Evolutionary conservation across 1,140 invertebrate species (phyloP).

Genomic region (Philopotamus ludificatus): DNA sequence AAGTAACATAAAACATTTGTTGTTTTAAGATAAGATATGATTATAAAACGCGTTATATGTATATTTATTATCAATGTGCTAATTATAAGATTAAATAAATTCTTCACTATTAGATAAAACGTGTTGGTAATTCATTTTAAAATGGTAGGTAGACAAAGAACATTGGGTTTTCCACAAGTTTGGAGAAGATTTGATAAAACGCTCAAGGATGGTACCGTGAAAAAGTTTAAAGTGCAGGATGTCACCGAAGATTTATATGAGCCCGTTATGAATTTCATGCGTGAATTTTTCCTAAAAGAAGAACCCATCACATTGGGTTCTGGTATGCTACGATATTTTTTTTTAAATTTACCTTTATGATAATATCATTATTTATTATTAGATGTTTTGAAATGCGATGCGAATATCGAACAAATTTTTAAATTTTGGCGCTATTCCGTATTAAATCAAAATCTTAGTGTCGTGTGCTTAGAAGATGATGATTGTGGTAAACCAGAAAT

Average conservation of each 20-base stretch:
- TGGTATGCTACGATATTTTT: slow-evolving; percentile 17
- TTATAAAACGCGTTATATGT: too few species aligned
- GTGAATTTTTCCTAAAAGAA: slow-evolving; percentile 36
- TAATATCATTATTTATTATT: slow-evolving; percentile 2
- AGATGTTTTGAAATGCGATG: slow-evolving; percentile 6
- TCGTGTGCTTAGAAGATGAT: slow-evolving; percentile 29
- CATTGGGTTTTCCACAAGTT: slow-evolving; percentile 26
- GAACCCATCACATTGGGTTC: slow-evolving; percentile 31
- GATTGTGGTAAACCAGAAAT: slow-evolving; percentile 11
- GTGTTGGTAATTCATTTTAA: background rate
- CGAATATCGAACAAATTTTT: background rate
- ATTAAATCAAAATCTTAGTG: slow-evolving; percentile 13
- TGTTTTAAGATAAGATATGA: too few species aligned
- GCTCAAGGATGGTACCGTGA: slow-evolving; percentile 5
- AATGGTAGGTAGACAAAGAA: slow-evolving; percentile 20
- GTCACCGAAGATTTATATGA: slow-evolving; percentile 32
- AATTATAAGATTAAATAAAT: too few species aligned
- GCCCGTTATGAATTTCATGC: slow-evolving; percentile 37
- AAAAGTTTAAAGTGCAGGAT: slow-evolving; percentile 38
- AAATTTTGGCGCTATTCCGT: slow-evolving; percentile 26
- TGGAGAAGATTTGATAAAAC: slow-evolving; percentile 32
- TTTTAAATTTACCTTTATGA: background rate
- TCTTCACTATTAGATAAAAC: background rate
- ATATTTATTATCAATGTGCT: too few species aligned
- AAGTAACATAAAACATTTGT: too few species aligned